A percentile compares a stretch with the other conserved stretches of the same genome.
phyloP scores from a whole-genome alignment of 2,113 vertebrate genomes.

The Marmota flaviventris region DNA sequence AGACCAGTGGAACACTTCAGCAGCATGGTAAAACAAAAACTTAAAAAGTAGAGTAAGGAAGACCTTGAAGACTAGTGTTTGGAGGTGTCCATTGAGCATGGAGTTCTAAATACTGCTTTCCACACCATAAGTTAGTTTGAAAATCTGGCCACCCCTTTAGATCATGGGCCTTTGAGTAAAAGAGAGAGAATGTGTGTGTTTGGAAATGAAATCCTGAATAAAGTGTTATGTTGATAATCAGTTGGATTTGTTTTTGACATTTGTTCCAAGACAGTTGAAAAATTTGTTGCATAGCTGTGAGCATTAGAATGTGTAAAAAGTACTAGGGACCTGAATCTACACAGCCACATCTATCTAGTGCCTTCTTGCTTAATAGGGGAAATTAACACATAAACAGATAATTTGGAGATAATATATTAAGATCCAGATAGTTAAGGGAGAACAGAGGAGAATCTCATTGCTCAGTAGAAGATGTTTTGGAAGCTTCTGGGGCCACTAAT shows the following conservation, averaged over 20 bases:
- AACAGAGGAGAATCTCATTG: background rate
- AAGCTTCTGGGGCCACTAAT: slow-evolving; percentile 29
- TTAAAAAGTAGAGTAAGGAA: background rate
- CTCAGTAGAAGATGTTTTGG: background rate
- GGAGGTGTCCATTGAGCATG: background rate
- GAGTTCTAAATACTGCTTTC: background rate
- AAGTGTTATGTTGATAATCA: slow-evolving; percentile 20
- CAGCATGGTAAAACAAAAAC: background rate
- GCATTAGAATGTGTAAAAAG: background rate
- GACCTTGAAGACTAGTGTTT: slow-evolving; percentile 25
- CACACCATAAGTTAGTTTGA: background rate
- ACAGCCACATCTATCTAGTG: background rate
- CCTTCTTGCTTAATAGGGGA: background rate
- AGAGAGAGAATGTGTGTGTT: slow-evolving; percentile 21
- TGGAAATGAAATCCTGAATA: slow-evolving; percentile 62
- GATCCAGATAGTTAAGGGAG: background rate
- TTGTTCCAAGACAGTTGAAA: slow-evolving; percentile 44
- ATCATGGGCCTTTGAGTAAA: slow-evolving; percentile 32
- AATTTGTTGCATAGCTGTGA: slow-evolving; percentile 14
- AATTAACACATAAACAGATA: slow-evolving; percentile 30
- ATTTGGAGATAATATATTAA: slow-evolving; percentile 46
- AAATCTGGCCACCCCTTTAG: background rate
- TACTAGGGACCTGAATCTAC: background rate
- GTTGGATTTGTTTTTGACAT: slow-evolving; percentile 31
- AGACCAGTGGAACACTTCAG: slow-evolving; percentile 38